Evolutionary conservation across 2,888 invertebrate species (phyloP), one percentile per base, ranked within the genome.

Genomic region (Eupeodes latifasciatus): DNA sequence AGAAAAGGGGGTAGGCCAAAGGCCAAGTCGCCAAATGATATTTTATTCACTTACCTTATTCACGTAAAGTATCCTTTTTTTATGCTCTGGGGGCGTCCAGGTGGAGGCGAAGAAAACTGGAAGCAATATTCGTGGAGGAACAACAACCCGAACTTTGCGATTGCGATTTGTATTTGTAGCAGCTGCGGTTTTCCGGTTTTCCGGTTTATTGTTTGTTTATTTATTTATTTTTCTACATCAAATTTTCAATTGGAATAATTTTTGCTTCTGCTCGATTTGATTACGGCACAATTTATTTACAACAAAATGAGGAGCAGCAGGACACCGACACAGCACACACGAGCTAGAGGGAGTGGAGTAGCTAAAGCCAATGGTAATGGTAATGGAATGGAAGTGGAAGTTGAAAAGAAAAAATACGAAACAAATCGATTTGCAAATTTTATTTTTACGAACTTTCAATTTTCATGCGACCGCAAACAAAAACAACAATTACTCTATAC

Each of bases 381-480:
- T 61, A 44, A 12, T 59, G 11, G 34, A 44, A 51, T 36, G 74
- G 16, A 27, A 69, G 27, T 27, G 34, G 71, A 74, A 44, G 16
- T 59, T 12, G 34, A 44, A 51, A 49, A 78, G 16, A 27, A 69
- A 78, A 47, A 51, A 80, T 36, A 81, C 76, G 76, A 64, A 74
- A 67, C 53, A 80, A 75, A 85, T 85, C 85, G 85, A 77, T 85
- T 85, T 71, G 75, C 71, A 44, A 62, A 62, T 59, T 69, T 79
- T 84, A 47, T 57, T 82, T 64, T 5, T 51, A 1, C 53, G 55
- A 67, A 61, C 12, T 44, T 47, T 27, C 47, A 75, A 51, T 69
- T 40, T 71, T 51, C 72, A 7, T 66, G 19, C 34, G 16, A 61
- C 7, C n/a, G 36, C 36, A 34, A 57, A 47, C 59, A 47, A 40